Base-by-base conservation (phyloP, 2,113 vertebrate genomes). In the Chloroceryle aenea region DNA sequence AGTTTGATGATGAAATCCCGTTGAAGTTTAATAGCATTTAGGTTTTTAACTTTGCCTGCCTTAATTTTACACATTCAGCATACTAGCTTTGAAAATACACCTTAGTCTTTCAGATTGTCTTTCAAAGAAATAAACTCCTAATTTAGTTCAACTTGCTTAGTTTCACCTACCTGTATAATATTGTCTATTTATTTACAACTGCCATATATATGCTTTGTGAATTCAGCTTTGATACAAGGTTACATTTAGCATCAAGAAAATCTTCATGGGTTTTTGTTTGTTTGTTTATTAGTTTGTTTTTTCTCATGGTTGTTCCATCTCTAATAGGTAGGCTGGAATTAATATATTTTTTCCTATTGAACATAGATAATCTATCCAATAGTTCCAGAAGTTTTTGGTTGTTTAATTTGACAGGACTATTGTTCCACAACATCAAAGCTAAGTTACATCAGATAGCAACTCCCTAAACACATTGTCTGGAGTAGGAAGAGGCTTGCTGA, bases 401-500 rank as follows among this genome's bases (percentile, higher is more conserved):
- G 50, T 64, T 82, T 93, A 26, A 90, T 89, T 95, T 91, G 85
- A 58, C 59, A 36, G 32, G 38, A n/a, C 77, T 94, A 4, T 85
- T 94, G 40, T 92, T 81, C 22, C 36, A 62, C 58, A 90, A 15
- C 19, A 64, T 92, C 64, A 95, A 88, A 90, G 47, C 36, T 66
- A 55, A n/a, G 11, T 93, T 85, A 34, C 58, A 58, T 74, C 47
- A 89, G 84, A 76, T n/a, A 61, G 36, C 25, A 89, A 48, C 47
- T 93, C 38, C 22, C 80, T 85, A 90, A 82, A 47, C 21, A 45
- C n/a, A 42, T 29, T 82, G 21, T 80, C 34, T 58, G 50, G 52
- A 66, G 47, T 34, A 92, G 78, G 67, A 66, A 95, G 30, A 94
- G 6, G 34, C 66, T 95, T 93, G 50, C 61, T 95, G 53, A 80